Percentiles rank a stretch among this genome's conserved stretches.
phyloP scores from a whole-genome alignment of 2,113 vertebrate species.

The Hyaena hyaena region DNA sequence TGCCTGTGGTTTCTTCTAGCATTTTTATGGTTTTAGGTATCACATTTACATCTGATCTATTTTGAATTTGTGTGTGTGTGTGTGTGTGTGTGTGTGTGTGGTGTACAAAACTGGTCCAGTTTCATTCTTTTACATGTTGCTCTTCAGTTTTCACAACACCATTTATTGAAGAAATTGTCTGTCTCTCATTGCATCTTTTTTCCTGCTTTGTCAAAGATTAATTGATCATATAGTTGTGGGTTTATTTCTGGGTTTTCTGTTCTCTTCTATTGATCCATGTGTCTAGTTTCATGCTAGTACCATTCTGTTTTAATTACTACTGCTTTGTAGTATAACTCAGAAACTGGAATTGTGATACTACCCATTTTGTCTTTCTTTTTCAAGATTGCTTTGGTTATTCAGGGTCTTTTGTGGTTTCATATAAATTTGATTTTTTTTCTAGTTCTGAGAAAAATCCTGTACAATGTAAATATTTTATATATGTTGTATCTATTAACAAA shows the following conservation, averaged over 20 bases:
- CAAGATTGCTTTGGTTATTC: not conserved
- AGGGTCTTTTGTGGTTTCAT: not conserved
- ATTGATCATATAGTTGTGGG: not conserved
- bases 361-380: not conserved
- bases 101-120: not conserved
- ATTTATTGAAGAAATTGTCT: not conserved
- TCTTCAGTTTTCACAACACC: not conserved
- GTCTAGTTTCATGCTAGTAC: not conserved
- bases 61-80: not conserved
- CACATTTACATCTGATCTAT: not conserved
- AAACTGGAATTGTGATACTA: not conserved
- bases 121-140: not conserved
- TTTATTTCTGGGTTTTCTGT: not conserved
- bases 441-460: not conserved
- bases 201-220: not conserved
- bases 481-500: not conserved
- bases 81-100: not conserved
- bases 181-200: not conserved
- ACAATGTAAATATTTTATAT: not conserved
- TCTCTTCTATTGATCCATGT: not conserved
- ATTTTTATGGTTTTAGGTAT: not conserved
- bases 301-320: not conserved
- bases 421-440: not conserved
- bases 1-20: not conserved
- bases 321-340: not conserved